Evolutionary conservation across 2,113 vertebrate genomes (phyloP), one percentile per base, ranked within the genome.

Genomic region (Panurus biarmicus): DNA sequence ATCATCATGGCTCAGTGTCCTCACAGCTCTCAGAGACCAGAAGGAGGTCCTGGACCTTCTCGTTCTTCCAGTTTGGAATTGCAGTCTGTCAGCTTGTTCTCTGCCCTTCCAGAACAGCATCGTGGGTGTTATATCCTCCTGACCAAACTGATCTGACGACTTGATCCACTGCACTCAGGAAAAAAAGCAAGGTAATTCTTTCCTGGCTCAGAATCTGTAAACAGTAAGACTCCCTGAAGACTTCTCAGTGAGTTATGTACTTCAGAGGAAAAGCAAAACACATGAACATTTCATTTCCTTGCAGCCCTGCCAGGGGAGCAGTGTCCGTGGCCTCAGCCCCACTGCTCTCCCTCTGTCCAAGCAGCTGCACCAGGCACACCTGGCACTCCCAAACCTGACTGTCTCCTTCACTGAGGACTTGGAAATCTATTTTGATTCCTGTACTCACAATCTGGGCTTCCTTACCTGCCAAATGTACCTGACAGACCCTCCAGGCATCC

Each of bases 241-340:
- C 9, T 71, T 40, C 40, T 35, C 74, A 28, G 7, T 53, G n/a
- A 61, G 19, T 26, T 25, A 3, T 8, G 25, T 12, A 12, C 33
- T 71, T 74, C 82, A 50, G 57, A 85, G 45, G 50, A 57, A 56
- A 69, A 81, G 28, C n/a, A 61, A 40, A 61, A 44, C 26, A 22
- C 22, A 14, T 0, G 0, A 1, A 70, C 11, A 1, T 11, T 53
- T n/a, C 24, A 15, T 47, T 57, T 38, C 15, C 47, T 29, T 57
- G 22, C 73, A 74, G 28, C 36, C 26, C 50, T 38, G 36, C 54
- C 57, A 25, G 14, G 1, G 0, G 64, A 26, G 54, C 69, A 31
- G 23, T 9, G 2, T n/a, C 67, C 5, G 0, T 4, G 12, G 38
- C 23, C 33, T 20, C 38, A 79, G 51, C 31, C 53, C 28, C 1